Evolutionary conservation across 1,140 invertebrate genomes (phyloP), one percentile per base, ranked within the genome.

Genomic region (Bradysia coprophila): DNA sequence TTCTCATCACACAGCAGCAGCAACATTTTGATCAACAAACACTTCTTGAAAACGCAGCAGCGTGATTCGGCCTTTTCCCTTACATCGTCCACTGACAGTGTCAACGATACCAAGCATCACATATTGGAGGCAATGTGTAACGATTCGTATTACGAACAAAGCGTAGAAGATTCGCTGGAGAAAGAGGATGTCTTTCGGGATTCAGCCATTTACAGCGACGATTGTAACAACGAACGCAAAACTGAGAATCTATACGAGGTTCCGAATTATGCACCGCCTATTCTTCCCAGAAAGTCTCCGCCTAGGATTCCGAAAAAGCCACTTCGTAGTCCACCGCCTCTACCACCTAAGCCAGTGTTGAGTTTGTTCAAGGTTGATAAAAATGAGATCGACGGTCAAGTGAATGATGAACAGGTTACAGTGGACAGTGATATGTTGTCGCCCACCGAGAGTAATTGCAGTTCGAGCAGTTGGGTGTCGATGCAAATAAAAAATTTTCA

Each of bases 141-240:
- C 28, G 21, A 49, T 34, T 61, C 57, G 3, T 53, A 56, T 40
- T 61, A 61, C 19, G 55, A 52, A 48, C 57, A 53, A 44, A 54
- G 49, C 21, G 61, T 54, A 39, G 59, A 52, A 55, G 59, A 52
- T 10, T 54, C 43, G 32, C 43, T 55, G 46, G 61, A 56, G 53
- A 71, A 72, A 50, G 73, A 76, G 42, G 78, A 81, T 44, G 68
- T 73, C 1, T 83, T 83, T 51, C 67, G 83, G 50, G 83, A 87
- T 55, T 84, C 81, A 50, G 83, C 83, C 49, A 81, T 86, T 53
- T 87, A 86, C 50, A 86, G 81, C 40, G 83, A 87, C 48, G 68
- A 64, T 16, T 76, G 77, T 31, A 69, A 77, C 43, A 40, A 56
- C 51, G 36, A 52, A 53, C 28, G 23, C 28, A 0, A 53, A 56